Conservation (phyloP, 2,888 invertebrate species). For the Volucella bombylans region DNA sequence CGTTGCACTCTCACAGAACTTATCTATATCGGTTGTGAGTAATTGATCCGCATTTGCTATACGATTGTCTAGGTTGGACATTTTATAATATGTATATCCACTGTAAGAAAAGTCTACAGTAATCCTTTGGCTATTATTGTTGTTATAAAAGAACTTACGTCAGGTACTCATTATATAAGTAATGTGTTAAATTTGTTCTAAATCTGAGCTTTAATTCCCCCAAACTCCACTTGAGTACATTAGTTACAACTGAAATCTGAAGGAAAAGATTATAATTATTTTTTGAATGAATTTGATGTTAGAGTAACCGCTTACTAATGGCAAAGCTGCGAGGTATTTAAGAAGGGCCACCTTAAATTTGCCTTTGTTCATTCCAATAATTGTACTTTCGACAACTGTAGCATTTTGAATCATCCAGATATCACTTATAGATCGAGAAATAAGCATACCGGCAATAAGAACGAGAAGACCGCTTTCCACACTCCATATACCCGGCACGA, state of each 20-base stretch:
- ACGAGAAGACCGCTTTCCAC: constrained; percentile 89
- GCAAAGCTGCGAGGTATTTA: constrained; percentile 92
- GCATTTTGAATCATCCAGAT: constrained; percentile 98
- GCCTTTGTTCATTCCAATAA: constrained; percentile 92
- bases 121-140: not conserved
- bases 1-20: constrained; percentile 97
- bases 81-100: constrained; percentile 97
- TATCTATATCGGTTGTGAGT: constrained; percentile 97
- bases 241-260: constrained; percentile 96
- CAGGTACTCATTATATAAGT: constrained; percentile 95
- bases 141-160: constrained; percentile 86
- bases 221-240: constrained; percentile 95
- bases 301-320: constrained; percentile 86
- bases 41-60: constrained; percentile 98
- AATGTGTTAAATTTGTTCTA: constrained; percentile 92
- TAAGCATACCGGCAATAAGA: constrained; percentile 90
- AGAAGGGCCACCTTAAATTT: constrained; percentile 90
- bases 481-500: constrained; percentile 90
- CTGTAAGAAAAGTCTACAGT: constrained; percentile 82
- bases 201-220: constrained; percentile 96
- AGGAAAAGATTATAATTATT: constrained; percentile 78
- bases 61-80: constrained; percentile 96
- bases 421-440: constrained; percentile 96
- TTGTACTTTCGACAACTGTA: constrained; percentile 96
- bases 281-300: constrained; percentile 2